A percentile compares a stretch with the other conserved stretches of the same genome.
Evolutionary conservation across 2,888 invertebrate species (phyloP).

Genomic region (Spilarctia lutea): DNA sequence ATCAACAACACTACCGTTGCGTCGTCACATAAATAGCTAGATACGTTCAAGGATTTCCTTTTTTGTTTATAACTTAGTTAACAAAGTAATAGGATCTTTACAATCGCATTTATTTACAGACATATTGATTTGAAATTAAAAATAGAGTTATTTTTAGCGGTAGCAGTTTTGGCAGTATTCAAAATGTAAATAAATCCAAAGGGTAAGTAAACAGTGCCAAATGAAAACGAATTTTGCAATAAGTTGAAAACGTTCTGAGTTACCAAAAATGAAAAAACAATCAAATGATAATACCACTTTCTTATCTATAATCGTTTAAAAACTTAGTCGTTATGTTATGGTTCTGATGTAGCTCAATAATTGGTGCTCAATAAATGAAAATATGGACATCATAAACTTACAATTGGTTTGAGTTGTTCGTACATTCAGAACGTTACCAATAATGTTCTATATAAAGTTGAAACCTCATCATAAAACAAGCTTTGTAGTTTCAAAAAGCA

Average conservation of each 20-base stretch:
- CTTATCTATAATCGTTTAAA: background rate
- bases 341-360: background rate
- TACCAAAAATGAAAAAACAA: too few relatives aligned
- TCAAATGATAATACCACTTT: too few relatives aligned
- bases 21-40: background rate
- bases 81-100: background rate
- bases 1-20: background rate
- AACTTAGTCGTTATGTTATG: background rate
- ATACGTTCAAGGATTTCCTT: background rate
- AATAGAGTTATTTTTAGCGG: background rate
- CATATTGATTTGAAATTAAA: background rate
- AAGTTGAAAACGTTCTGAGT: too few relatives aligned
- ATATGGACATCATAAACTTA: too few relatives aligned
- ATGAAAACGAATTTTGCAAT: too few relatives aligned
- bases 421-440: too few relatives aligned
- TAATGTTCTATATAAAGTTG: background rate
- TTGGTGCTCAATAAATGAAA: too few relatives aligned
- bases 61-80: background rate
- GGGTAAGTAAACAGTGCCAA: background rate
- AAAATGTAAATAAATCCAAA: background rate
- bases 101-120: background rate
- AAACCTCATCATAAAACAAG: background rate
- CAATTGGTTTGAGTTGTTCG: too few relatives aligned
- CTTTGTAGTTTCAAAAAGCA: background rate
- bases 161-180: too few relatives aligned